Evolutionary conservation across 2,113 vertebrate genomes (phyloP), one percentile per base, ranked within the genome.

Genomic region (Chrysemys picta): DNA sequence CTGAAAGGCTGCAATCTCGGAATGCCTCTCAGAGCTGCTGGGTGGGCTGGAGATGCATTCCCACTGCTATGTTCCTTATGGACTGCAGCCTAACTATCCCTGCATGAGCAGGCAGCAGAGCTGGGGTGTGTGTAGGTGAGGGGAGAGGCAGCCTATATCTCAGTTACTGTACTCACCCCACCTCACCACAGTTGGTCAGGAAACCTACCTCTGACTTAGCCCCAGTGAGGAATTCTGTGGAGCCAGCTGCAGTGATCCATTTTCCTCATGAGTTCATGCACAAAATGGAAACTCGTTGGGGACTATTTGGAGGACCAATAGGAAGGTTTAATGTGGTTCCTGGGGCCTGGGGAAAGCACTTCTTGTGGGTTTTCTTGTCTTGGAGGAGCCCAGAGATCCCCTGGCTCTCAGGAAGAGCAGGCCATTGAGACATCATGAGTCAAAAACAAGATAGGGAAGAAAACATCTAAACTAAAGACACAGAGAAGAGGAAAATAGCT

Each of bases 401-500:
- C 82, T 91, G 91, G 80, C 80, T 94, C 87, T 89, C 62, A 50
- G 53, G 24, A 69, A 86, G 49, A 89, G 72, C 0, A 0, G 95
- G 62, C 89, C 91, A 94, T 93, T 93, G 85, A 54, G 94, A 95
- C 31, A 17, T 65, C 59, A 29, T 96, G 69, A 75, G 21, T 38
- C 11, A 42, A 75, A 75, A 54, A 80, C 50, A 96, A 94, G 94
- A 94, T 65, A 8, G 56, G 49, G 92, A 95, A 93, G 72, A 84
- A 95, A 89, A 35, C 0, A 22, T 84, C 80, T 35, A 31, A 95
- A 92, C 93, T 80, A 95, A 94, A 93, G 89, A 49, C 80, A 95
- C 83, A 88, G 49, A 54, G 82, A 89, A 91, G 85, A 93, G 29
- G 45, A 25, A 88, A 96, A 94, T 95, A 50, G 81, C 75, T 82